Base-by-base conservation (phyloP, 2,113 vertebrate genomes). In the Halichoeres trimaculatus region DNA sequence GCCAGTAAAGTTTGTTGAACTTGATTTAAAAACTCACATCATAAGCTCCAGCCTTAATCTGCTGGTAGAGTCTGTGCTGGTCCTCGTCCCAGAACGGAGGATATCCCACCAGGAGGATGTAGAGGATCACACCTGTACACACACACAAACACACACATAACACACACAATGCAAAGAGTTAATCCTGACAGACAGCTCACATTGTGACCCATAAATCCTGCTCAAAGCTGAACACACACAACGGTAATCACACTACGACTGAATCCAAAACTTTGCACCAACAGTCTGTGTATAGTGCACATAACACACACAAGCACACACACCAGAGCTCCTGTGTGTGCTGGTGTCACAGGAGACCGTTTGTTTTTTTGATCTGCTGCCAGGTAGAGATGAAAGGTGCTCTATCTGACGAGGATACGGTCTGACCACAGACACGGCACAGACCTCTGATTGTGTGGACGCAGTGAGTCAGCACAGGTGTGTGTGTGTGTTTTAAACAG, bases 61-160 rank as follows among this genome's bases (percentile, higher is more conserved):
- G 92, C 83, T 93, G 92, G 60, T 93, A 93, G 45, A 93, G 89
- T 63, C 89, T 57, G 85, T 93, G 92, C 59, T 93, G 91, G 76
- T 92, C 91, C 38, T 92, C 92, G 2, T 93, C 92, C 91, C 92
- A 93, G 86, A 93, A 93, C 0, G 92, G 92, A 57, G 92, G 92
- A 22, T 93, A 93, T 40, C 92, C 92, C 51, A 93, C 92, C 22
- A 93, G 79, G 14, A 93, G 89, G 47, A 93, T 93, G 74, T 93
- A 93, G 68, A 93, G 88, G 40, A 93, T 93, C 51, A 93, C 92
- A 68, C 92, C 91, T 92, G 22, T 48, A 26, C 74, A 67, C 26
- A 54, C 35, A 67, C 40, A 51, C 26, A 52, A 40, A 54, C 8
- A 51, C 34, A 73, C 19, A 64, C 30, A 67, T 34, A 20, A 63